Base-by-base conservation (phyloP, 2,888 invertebrate species). In the Pediacus dermestoides region DNA sequence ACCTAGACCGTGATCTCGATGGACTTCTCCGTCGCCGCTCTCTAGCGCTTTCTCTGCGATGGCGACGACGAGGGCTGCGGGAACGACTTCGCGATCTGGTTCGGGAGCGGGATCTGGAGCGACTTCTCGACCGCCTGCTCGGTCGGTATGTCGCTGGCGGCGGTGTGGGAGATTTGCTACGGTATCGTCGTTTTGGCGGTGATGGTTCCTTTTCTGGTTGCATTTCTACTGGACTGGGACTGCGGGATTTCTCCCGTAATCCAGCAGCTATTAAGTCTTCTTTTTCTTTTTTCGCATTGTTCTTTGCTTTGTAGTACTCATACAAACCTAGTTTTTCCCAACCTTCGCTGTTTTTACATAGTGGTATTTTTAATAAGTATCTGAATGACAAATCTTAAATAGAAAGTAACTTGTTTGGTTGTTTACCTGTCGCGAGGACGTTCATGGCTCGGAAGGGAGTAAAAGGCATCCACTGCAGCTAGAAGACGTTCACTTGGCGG, bases 241-340 rank as follows among this genome's bases (percentile, higher is more conserved):
- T 85, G 52, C 79, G 78, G 0, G 90, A 88, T 60, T 76, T 81
- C 43, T 78, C 75, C 40, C 90, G 73, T 30, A 77, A 61, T 9
- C 90, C 90, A 34, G 78, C 76, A 11, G 74, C 74, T 37, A 91
- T 81, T 35, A 87, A 85, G 46, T 90, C 88, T 59, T 91, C 88
- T 64, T 91, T 92, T 61, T 85, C 81, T 63, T 89, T 90, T 52
- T 85, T 82, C 1, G 94, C 92, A 42, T 83, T 80, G 67, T 92
- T 89, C 71, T 97, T 99, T 3, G 93, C 91, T 72, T 93, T 92
- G 72, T 92, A 96, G 72, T 94, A 99, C 71, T 99, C 97, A 68
- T 94, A 95, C 37, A 99, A 75, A 46, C 94, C 96, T 61, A 96
- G 75, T 70, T 93, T 93, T 69, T 99, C 99, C 97, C 97, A 99